Evolutionary conservation across 2,797 vertebrate genomes (phyloP).

Genomic region (Cirrhinus mrigala): DNA sequence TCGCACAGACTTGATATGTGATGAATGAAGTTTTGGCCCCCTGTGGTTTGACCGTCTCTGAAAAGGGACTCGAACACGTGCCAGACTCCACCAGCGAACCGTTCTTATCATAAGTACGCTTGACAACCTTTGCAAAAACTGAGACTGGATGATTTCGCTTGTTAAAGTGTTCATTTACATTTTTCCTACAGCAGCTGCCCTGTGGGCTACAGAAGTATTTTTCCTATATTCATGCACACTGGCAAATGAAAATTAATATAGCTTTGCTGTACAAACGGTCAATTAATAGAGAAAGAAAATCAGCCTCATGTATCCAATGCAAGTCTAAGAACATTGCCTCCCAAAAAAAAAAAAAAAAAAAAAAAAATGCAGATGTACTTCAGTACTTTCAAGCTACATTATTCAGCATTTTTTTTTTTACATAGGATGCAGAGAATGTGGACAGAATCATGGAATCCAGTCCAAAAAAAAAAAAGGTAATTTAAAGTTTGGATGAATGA

Average conservation of each 20-base stretch:
- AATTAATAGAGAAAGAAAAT: too few species aligned
- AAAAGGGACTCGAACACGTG: constrained; percentile 50
- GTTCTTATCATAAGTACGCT: neutral
- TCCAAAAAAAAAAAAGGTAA: too few species aligned
- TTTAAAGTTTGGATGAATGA: too few species aligned
- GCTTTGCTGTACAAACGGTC: neutral
- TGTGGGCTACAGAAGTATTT: neutral
- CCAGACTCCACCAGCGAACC: neutral
- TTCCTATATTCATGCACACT: neutral
- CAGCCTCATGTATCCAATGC: neutral
- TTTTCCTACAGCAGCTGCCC: neutral
- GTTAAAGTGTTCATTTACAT: neutral
- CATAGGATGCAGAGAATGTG: too few species aligned
- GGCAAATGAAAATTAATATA: neutral
- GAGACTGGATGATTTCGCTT: neutral
- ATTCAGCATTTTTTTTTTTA: too few species aligned
- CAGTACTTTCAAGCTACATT: neutral
- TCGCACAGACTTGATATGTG: constrained; percentile 48
- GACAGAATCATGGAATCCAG: too few species aligned
- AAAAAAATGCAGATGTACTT: neutral
- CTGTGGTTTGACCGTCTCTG: constrained; percentile 46
- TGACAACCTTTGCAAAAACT: neutral
- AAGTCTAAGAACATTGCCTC: neutral
- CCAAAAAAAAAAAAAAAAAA: too few species aligned
- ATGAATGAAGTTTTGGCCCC: constrained; percentile 57